These are phyloP conservation scores for Eira barbara DNA, from an alignment of 2,113 vertebrate species.

Conservation along the genomic window DNA sequence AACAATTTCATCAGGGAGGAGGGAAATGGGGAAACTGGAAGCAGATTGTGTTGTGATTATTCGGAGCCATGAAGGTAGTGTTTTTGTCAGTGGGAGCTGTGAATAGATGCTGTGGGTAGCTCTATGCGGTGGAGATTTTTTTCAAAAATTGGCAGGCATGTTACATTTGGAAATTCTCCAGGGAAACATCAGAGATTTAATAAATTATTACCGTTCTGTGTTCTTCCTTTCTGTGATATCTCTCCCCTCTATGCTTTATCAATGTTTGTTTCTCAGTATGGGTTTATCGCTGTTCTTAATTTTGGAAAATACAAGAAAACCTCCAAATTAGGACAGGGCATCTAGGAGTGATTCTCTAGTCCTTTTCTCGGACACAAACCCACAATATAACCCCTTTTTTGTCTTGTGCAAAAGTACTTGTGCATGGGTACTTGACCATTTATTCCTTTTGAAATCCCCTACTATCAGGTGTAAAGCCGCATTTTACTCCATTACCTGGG, in stretches of 20 bases:
- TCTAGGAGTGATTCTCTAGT: neutral
- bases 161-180: slow-evolving; percentile 45
- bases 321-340: neutral
- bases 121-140: neutral
- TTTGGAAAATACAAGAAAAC: slow-evolving; percentile 12
- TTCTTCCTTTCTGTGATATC: slow-evolving; percentile 23
- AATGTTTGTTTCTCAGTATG: neutral
- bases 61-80: neutral
- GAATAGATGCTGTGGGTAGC: slow-evolving; percentile 40
- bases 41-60: neutral
- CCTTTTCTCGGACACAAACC: neutral
- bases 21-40: neutral
- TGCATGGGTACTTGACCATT: neutral
- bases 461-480: neutral
- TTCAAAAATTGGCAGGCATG: slow-evolving; percentile 30
- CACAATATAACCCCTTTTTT: neutral
- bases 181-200: neutral
- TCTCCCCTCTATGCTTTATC: neutral
- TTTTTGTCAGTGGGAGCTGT: slow-evolving; percentile 20
- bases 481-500: neutral
- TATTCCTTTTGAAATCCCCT: neutral
- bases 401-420: neutral
- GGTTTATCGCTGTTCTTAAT: neutral
- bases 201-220: neutral
- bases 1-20: slow-evolving; percentile 19